Evolutionary conservation across 2,888 invertebrate genomes (phyloP), one percentile per base, ranked within the genome.

Genomic region (Pocota personata): DNA sequence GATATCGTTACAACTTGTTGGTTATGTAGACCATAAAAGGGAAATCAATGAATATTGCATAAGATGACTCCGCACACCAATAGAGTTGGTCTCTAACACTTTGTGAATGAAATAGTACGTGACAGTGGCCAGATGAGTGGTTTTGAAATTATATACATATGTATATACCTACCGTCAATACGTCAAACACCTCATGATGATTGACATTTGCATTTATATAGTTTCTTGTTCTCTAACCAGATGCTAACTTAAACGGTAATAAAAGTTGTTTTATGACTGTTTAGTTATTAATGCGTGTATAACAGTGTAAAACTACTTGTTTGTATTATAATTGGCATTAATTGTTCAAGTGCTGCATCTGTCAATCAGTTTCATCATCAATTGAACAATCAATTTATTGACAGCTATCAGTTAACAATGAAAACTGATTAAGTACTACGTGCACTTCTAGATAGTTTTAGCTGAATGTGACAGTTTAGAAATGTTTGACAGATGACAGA

Each of bases 11-110:
- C 24, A 27, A 40, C 50, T 19, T 30, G 37, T 60, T 14, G 24
- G 12, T 32, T 52, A 43, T n/a, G 8, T 64, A 4, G 10, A 48
- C 57, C 10, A 27, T 58, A 21, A 58, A 60, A n/a, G n/a, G 48
- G 58, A 67, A 77, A 16, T 50, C 37, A 48, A 40, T 69, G 48
- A 77, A 60, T 60, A 69, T 77, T 69, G 32, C 77, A 69, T 72
- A 60, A 72, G 48, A 19, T 46, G 7, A 12, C 35, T 4, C 10
- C 12, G 14, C 14, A 30, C 16, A 30, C 43, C 14, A 32, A 62
- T 46, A 19, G 14, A 32, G 10, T 19, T 32, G 16, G 14, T 24
- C 37, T 21, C 37, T 12, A 60, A 40, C 24, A 24, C 40, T 48
- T 32, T 46, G 58, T 48, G 32, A 64, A 32, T 64, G 64, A 64